phyloP scores from a whole-genome alignment of 2,113 vertebrate species.

The Plectropomus leopardus region DNA sequence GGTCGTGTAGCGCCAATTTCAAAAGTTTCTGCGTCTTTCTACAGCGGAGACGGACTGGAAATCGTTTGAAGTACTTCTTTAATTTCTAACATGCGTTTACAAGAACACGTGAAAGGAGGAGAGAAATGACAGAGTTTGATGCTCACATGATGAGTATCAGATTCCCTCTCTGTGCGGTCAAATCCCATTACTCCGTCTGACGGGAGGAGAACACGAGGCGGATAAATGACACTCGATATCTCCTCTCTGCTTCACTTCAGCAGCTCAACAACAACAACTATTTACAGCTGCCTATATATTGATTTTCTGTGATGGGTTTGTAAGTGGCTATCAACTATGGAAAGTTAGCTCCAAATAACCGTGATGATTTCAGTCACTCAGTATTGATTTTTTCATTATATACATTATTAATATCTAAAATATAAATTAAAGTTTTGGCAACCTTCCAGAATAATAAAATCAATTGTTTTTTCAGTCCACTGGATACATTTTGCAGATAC shows the following conservation, averaged over 20 bases:
- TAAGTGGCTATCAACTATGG: constrained; percentile 16
- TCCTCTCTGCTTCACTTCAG: constrained; percentile 10
- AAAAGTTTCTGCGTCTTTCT: too few relatives aligned
- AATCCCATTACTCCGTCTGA: constrained; percentile 40
- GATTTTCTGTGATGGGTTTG: constrained; percentile 25
- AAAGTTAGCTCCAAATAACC: background rate
- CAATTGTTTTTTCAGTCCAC: too few relatives aligned
- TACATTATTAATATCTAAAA: too few relatives aligned
- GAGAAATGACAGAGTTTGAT: background rate
- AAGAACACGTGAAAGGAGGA: background rate
- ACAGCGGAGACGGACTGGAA: too few relatives aligned
- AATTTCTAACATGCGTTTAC: background rate
- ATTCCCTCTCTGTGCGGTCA: constrained; percentile 29
- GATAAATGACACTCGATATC: constrained; percentile 9
- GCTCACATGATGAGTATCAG: constrained; percentile 8
- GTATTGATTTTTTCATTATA: too few relatives aligned
- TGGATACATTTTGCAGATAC: too few relatives aligned
- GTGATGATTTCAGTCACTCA: background rate
- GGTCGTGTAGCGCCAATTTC: too few relatives aligned
- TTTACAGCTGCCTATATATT: constrained; percentile 32
- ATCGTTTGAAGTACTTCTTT: too few relatives aligned
- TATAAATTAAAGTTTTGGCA: too few relatives aligned
- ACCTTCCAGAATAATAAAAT: too few relatives aligned
- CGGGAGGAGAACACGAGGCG: background rate
- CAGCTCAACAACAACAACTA: constrained; percentile 20